Conservation (phyloP, 92 coral and sea anemone species). For the Palythoa heliodiscus region DNA sequence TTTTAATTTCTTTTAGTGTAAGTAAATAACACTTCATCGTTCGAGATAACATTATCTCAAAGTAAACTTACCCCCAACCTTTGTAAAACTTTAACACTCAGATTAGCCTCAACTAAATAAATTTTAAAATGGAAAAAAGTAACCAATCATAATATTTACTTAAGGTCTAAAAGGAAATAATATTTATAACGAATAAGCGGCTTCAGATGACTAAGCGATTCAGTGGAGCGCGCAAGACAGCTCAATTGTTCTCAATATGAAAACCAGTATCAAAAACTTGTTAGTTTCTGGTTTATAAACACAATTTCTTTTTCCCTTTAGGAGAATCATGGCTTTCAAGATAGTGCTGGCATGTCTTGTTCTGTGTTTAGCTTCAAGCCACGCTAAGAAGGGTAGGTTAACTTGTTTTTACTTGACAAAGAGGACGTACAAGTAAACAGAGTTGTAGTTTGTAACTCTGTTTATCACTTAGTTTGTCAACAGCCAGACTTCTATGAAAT, state of each 20-base stretch:
- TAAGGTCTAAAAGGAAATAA: not conserved
- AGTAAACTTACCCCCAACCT: not conserved
- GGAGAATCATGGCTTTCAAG: slow-evolving; percentile 28
- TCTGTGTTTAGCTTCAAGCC: slow-evolving; percentile 14
- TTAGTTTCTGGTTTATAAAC: not conserved
- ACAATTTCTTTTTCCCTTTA: not conserved
- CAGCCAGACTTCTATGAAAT: not conserved
- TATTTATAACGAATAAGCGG: not conserved
- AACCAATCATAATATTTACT: too few species aligned
- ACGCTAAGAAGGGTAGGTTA: slow-evolving; percentile 23
- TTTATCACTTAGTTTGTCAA: not conserved
- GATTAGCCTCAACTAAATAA: not conserved
- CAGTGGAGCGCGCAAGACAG: not conserved
- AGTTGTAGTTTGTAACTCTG: not conserved
- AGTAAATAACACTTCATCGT: not conserved
- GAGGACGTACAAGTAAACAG: not conserved
- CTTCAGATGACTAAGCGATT: not conserved
- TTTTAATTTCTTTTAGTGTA: not conserved
- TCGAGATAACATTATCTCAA: not conserved
- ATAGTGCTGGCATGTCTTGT: slow-evolving; percentile 21
- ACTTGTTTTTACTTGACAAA: not conserved
- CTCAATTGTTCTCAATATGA: not conserved
- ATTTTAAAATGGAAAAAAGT: not conserved
- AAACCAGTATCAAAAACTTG: not conserved
- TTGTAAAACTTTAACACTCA: not conserved